Base-by-base conservation (phyloP, 2,797 vertebrate genomes). In the Sebastes vulpes region DNA sequence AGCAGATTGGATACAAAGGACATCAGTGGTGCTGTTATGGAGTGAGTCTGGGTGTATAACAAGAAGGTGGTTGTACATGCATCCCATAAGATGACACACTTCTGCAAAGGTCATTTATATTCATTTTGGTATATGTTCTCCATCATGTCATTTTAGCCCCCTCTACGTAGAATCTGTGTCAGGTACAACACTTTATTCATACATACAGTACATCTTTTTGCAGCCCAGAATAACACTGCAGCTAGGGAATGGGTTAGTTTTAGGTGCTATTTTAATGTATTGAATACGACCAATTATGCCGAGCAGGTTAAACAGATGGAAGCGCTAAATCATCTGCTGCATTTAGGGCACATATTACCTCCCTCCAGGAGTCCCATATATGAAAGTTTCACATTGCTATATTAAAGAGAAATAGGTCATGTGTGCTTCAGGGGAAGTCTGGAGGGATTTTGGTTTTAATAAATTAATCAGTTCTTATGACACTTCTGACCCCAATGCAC, bases 291-390 rank as follows among this genome's bases (percentile, higher is more conserved):
- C 63, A 72, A 31, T 84, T 81, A 77, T 61, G 58, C 31, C 26
- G n/a, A 54, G 74, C 59, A 72, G 68, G 77, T 81, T 92, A 85
- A 88, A 83, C 77, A 90, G 80, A 87, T 85, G 89, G 80, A 82
- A 82, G 81, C 20, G 54, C 60, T 86, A 83, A 65, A 86, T 89
- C 77, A 82, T 81, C 46, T 63, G 46, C 29, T 54, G 76, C 69
- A 86, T 85, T 75, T 81, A 72, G 81, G 75, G 28, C 81, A 67
- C 35, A 58, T 68, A 65, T 74, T 68, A 53, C 56, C 65, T 74
- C 73, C 32, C 65, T 79, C 32, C 35, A 63, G 65, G 65, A 86
- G 63, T 65, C 65, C 71, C 42, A 6, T 64, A 23, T 78, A 56
- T 46, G 38, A 75, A 84, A 54, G 53, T 80, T 81, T 68, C 48